Conservation (phyloP, 2,797 vertebrate genomes). For the Anabacerthia variegaticeps region DNA sequence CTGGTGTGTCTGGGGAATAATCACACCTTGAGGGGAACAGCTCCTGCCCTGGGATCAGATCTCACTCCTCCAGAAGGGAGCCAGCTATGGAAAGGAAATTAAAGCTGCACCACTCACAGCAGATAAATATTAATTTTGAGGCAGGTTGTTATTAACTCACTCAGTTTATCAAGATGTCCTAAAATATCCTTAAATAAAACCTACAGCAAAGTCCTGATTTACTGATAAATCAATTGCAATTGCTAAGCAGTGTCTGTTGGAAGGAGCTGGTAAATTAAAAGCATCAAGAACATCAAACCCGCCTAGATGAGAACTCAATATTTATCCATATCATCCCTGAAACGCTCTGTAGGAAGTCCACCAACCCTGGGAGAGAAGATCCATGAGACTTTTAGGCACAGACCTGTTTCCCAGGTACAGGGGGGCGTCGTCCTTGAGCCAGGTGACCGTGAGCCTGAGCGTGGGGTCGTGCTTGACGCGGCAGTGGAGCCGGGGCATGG, state of each 20-base stretch:
- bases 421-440: conserved; percentile 88
- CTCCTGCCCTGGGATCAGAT: background rate
- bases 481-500: conserved; percentile 84
- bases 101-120: background rate
- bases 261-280: background rate
- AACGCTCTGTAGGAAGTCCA: rapidly evolving
- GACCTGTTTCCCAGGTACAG: conserved; percentile 87
- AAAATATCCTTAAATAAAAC: background rate
- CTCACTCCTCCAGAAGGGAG: background rate
- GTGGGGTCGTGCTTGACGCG: conserved; percentile 85
- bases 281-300: rapidly evolving
- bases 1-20: background rate
- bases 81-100: background rate
- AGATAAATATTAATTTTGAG: background rate
- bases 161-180: background rate
- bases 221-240: background rate
- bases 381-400: rapidly evolving
- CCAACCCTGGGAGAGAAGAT: background rate
- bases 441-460: conserved; percentile 81
- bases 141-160: background rate
- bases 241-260: background rate
- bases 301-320: rapidly evolving
- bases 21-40: background rate
- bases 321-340: background rate
- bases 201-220: background rate